A percentile compares a stretch with the other conserved stretches of the same genome.
These are phyloP conservation scores for Melipona beecheii DNA, from an alignment of 2,888 invertebrate species.

Conservation along the genomic window DNA sequence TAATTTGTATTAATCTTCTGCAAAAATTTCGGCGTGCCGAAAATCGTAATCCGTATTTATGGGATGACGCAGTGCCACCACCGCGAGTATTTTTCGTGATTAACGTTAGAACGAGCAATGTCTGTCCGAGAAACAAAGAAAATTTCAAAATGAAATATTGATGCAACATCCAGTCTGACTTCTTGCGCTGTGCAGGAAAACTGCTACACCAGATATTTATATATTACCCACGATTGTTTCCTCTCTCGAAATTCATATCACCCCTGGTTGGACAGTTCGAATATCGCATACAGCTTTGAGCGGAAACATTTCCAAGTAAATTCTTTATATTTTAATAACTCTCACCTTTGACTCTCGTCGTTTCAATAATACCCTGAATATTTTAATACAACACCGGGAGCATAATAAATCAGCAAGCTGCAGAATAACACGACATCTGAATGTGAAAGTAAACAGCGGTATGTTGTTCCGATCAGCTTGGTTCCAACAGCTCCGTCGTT, in stretches of 20 bases:
- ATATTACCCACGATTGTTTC: not conserved
- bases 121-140: not conserved
- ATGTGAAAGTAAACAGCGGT: not conserved
- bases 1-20: constrained; percentile 20
- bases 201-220: not conserved
- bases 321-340: no score
- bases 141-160: not conserved
- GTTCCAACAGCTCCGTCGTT: constrained; percentile 12
- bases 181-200: not conserved
- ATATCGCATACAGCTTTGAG: not conserved
- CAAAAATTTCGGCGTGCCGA: not conserved
- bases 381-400: no score
- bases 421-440: not conserved
- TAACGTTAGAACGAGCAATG: not conserved
- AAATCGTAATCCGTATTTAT: constrained; percentile 46
- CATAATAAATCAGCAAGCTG: not conserved
- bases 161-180: not conserved
- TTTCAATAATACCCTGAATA: no score
- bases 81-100: constrained; percentile 31
- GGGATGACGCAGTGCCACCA: not conserved
- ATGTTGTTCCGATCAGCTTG: constrained; percentile 11
- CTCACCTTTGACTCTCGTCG: no score
- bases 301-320: not conserved
- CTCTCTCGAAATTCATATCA: not conserved
- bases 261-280: not conserved